phyloP scores from a whole-genome alignment of 2,113 vertebrate genomes.

The Otus sunia region DNA sequence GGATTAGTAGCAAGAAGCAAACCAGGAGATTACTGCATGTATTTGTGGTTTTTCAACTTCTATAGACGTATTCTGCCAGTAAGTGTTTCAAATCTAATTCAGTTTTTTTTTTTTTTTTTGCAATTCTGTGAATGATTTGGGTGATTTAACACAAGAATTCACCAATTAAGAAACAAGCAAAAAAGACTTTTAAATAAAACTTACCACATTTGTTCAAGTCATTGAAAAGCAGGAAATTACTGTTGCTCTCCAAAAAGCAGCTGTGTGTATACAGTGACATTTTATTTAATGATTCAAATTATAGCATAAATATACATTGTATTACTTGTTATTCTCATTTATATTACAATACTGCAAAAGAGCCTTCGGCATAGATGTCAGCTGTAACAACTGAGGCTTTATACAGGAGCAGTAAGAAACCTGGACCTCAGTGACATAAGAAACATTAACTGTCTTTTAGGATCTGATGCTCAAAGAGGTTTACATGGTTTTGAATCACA shows the following conservation, averaged over 20 bases:
- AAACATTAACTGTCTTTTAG: neutral
- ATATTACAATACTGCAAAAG: neutral
- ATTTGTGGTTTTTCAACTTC: neutral
- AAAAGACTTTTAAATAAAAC: constrained; percentile 47
- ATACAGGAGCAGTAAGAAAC: neutral
- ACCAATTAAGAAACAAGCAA: constrained; percentile 40
- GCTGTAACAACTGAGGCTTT: neutral
- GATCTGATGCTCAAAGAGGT: neutral
- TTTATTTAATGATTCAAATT: constrained; percentile 61
- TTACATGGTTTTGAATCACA: neutral
- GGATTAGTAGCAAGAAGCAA: neutral
- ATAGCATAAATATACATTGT: constrained; percentile 46
- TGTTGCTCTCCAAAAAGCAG: constrained; percentile 61
- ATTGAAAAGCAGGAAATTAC: constrained; percentile 61
- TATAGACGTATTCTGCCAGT: neutral
- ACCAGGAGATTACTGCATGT: neutral
- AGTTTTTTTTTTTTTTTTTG: neutral
- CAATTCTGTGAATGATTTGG: neutral
- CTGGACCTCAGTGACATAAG: neutral
- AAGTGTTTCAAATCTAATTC: neutral
- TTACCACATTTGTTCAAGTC: constrained; percentile 27
- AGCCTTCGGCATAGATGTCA: neutral
- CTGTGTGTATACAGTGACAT: constrained; percentile 60
- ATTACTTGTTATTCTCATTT: constrained; percentile 33
- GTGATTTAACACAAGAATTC: constrained; percentile 38